These are phyloP conservation scores for Syngnathus scovelli DNA, from an alignment of 2,113 vertebrate species.

Conservation along the genomic window DNA sequence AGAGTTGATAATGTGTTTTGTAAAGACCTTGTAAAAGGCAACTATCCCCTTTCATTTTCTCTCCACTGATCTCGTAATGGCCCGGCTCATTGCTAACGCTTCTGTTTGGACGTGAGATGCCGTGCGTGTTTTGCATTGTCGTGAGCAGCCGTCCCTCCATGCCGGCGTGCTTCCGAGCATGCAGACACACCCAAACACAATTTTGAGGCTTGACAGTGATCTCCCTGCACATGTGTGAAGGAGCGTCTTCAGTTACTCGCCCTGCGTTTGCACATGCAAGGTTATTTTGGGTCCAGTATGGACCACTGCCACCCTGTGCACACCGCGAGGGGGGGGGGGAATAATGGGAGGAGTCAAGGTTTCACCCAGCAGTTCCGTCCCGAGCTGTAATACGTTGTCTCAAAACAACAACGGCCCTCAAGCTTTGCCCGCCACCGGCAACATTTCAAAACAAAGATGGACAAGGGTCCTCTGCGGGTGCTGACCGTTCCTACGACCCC, in stretches of 20 bases:
- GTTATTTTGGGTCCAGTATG: slow-evolving; percentile 73
- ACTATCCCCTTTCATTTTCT: not conserved
- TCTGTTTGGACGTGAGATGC: slow-evolving; percentile 18
- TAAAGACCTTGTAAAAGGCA: not conserved
- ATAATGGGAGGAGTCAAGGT: slow-evolving; percentile 60
- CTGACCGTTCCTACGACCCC: slow-evolving; percentile 83
- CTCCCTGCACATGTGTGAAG: slow-evolving; percentile 72
- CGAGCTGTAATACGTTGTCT: slow-evolving; percentile 28
- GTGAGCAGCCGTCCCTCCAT: not conserved
- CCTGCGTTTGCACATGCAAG: slow-evolving; percentile 54
- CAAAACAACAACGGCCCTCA: slow-evolving; percentile 45
- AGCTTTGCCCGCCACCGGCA: slow-evolving; percentile 25
- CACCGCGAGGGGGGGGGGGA: slow-evolving; percentile 39
- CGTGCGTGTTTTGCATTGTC: slow-evolving; percentile 19
- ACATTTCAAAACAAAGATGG: slow-evolving; percentile 68
- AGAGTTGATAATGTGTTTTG: slow-evolving; percentile 4
- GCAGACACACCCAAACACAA: slow-evolving; percentile 28
- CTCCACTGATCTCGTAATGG: not conserved
- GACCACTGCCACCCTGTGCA: slow-evolving; percentile 38
- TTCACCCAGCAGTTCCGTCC: slow-evolving; percentile 48
- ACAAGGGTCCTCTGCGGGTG: slow-evolving; percentile 79
- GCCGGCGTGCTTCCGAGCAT: not conserved
- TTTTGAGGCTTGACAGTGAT: slow-evolving; percentile 80
- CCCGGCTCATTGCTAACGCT: not conserved
- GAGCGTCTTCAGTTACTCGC: slow-evolving; percentile 74